Conservation (phyloP, 2,888 invertebrate species). For the Drosophila yooni region DNA sequence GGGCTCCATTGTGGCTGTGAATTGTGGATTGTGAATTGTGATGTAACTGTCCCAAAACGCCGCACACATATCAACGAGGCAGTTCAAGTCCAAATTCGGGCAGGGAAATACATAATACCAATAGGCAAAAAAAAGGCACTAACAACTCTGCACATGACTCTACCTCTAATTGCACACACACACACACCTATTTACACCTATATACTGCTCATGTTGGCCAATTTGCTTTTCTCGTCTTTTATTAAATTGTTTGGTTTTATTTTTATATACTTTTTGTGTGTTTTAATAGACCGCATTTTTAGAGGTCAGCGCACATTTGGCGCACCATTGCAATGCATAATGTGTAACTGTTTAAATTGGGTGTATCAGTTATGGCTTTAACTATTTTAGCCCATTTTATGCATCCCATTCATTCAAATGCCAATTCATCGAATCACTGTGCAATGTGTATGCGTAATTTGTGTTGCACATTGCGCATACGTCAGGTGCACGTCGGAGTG, state of each 20-base stretch:
- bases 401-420: slow-evolving; percentile 9
- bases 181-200: slow-evolving; percentile 13
- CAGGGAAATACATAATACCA: slow-evolving; percentile 55
- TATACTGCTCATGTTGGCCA: slow-evolving; percentile 57
- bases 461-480: slow-evolving; percentile 54
- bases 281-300: slow-evolving; percentile 76
- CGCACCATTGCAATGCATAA: slow-evolving; percentile 69
- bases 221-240: slow-evolving; percentile 73
- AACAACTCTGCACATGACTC: slow-evolving; percentile 63
- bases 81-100: slow-evolving; percentile 79
- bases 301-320: slow-evolving; percentile 79
- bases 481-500: slow-evolving; percentile 27
- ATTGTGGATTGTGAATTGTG: slow-evolving; percentile 60
- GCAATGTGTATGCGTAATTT: slow-evolving; percentile 54
- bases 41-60: slow-evolving; percentile 81
- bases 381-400: slow-evolving; percentile 18
- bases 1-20: slow-evolving; percentile 50
- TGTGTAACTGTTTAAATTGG: slow-evolving; percentile 42
- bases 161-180: slow-evolving; percentile 75
- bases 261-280: slow-evolving; percentile 24
- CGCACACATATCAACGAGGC: slow-evolving; percentile 79
- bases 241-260: slow-evolving; percentile 48
- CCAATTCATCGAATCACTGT: background rate
- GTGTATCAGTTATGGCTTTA: slow-evolving; percentile 19
- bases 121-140: slow-evolving; percentile 40